Percentiles rank a stretch among this genome's conserved stretches.
Conservation (phyloP, 2,113 vertebrate species). For the Parotia lawesii region DNA sequence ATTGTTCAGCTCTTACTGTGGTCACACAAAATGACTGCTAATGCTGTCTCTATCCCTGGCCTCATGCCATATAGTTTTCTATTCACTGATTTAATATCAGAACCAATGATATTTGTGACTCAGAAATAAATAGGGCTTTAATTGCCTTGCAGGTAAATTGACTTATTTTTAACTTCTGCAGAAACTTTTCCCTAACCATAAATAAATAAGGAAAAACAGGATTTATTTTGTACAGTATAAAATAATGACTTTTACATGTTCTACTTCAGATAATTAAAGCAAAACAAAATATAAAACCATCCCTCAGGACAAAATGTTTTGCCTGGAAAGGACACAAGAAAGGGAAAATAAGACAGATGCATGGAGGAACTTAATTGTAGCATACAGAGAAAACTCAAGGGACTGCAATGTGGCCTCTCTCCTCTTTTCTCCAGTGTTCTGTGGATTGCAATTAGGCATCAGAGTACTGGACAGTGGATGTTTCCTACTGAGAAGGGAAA, state of each 20-base stretch:
- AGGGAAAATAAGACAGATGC: slow-evolving; percentile 16
- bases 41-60: not conserved
- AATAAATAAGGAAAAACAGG: not conserved
- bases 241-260: not conserved
- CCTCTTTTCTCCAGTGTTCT: not conserved
- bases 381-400: not conserved
- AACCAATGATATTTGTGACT: not conserved
- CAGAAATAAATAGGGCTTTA: not conserved
- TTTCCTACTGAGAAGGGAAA: slow-evolving; percentile 5
- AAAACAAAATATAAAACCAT: slow-evolving; percentile 1
- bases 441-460: not conserved
- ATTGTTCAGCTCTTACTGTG: not conserved
- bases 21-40: not conserved
- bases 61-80: not conserved
- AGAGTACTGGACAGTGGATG: not conserved
- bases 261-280: not conserved
- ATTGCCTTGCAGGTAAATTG: not conserved
- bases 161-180: not conserved
- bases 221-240: not conserved
- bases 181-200: not conserved
- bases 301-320: not conserved
- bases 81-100: not conserved
- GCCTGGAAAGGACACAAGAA: slow-evolving; percentile 1
- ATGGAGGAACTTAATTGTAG: slow-evolving; percentile 6
- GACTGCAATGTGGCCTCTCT: not conserved